These are phyloP conservation scores for Incurvaria masculella DNA, from an alignment of 2,888 invertebrate genomes.

Conservation along the genomic window DNA sequence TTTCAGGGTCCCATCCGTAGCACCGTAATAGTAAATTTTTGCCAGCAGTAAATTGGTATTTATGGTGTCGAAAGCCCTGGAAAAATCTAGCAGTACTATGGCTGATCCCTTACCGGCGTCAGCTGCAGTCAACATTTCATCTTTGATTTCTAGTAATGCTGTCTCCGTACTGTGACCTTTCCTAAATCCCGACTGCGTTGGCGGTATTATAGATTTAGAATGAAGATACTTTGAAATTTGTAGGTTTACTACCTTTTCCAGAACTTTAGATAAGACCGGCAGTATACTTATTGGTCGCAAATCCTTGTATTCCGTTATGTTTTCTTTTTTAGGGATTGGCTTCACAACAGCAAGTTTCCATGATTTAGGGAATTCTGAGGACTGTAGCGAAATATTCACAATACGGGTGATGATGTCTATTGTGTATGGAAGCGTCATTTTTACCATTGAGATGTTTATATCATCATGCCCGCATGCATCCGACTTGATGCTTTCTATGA, in stretches of 20 bases:
- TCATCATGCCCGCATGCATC: not conserved
- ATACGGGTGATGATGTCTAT: not conserved
- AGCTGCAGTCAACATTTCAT: not conserved
- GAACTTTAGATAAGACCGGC: not conserved
- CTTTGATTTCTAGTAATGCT: not conserved
- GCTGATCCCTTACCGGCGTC: not conserved
- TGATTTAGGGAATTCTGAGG: not conserved
- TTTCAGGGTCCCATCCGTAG: not conserved
- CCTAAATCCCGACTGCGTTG: not conserved
- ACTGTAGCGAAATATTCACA: not conserved
- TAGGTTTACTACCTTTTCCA: not conserved
- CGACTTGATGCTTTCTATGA: not conserved
- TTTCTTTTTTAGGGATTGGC: not conserved
- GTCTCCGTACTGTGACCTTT: not conserved
- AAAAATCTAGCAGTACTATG: not conserved
- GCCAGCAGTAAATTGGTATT: not conserved
- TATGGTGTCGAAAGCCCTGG: not conserved
- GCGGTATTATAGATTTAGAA: not conserved
- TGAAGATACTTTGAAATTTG: not conserved
- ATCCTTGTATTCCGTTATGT: not conserved
- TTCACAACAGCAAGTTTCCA: not conserved
- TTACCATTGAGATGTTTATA: not conserved
- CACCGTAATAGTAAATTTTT: not conserved
- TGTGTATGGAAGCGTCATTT: not conserved
- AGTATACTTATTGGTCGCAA: not conserved